Percentiles rank a stretch among this genome's conserved stretches.
Evolutionary conservation across 1,140 invertebrate species (phyloP).

Genomic region (Heliothis subflexa): DNA sequence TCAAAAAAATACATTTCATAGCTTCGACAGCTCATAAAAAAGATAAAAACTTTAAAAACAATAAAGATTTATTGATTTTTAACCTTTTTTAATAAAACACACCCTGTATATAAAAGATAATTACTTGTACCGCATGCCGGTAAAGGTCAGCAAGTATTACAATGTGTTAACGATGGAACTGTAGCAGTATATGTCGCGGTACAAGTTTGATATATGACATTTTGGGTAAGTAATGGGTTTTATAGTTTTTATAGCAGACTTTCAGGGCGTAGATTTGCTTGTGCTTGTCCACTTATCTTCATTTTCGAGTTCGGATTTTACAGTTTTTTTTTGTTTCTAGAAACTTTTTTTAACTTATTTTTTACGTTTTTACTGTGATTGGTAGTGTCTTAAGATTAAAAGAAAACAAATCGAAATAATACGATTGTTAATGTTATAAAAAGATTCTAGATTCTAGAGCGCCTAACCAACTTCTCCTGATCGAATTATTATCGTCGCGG

Average conservation of each 20-base stretch:
- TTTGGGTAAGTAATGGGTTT: neutral
- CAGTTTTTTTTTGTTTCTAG: too few species aligned
- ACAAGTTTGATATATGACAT: neutral
- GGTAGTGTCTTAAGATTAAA: too few species aligned
- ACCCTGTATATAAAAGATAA: slow-evolving; percentile 27
- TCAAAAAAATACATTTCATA: neutral
- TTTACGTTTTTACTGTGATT: too few species aligned
- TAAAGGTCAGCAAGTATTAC: slow-evolving; percentile 29
- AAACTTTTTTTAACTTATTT: too few species aligned
- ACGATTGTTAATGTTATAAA: too few species aligned
- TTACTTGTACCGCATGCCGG: slow-evolving; percentile 2
- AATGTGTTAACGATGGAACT: slow-evolving; percentile 19
- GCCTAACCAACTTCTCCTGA: too few species aligned
- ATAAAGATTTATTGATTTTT: neutral
- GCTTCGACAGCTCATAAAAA: neutral
- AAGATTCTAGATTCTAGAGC: too few species aligned
- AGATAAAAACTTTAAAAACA: neutral
- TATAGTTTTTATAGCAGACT: neutral
- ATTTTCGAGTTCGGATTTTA: too few species aligned
- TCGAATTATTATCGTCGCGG: too few species aligned
- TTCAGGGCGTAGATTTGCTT: too few species aligned
- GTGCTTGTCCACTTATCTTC: too few species aligned
- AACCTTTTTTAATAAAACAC: neutral
- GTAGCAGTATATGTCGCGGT: slow-evolving; percentile 6
- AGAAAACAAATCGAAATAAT: too few species aligned